Conservation (phyloP, 2,797 vertebrate species). For the Percopsis omiscomaycus region DNA sequence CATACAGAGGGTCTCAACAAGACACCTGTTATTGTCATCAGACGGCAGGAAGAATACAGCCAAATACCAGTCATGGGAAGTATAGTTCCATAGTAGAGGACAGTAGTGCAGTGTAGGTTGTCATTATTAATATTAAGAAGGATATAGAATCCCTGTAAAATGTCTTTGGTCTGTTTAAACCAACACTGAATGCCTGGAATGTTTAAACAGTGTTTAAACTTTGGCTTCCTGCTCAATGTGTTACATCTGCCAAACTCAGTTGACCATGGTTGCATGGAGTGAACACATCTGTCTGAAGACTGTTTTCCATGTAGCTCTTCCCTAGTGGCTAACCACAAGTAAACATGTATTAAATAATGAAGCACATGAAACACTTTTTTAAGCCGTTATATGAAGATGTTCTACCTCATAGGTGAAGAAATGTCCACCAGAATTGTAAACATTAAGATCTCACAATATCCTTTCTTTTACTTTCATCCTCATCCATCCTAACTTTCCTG, state of each 20-base stretch:
- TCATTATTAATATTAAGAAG: too few relatives aligned
- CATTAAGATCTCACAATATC: neutral
- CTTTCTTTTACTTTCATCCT: neutral
- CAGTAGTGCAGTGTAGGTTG: too few relatives aligned
- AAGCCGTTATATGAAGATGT: too few relatives aligned
- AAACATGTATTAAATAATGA: too few relatives aligned
- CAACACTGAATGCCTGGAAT: neutral
- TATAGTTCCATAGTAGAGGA: too few relatives aligned
- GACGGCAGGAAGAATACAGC: constrained; percentile 1
- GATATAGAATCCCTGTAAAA: neutral
- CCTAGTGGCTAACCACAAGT: too few relatives aligned
- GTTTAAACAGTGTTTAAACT: constrained; percentile 2
- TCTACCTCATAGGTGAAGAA: too few relatives aligned
- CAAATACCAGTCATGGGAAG: neutral
- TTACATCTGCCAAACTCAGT: constrained; percentile 13
- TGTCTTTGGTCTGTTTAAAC: constrained; percentile 8
- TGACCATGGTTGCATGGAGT: constrained; percentile 3
- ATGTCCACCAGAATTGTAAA: neutral
- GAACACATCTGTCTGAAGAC: neutral
- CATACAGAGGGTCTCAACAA: constrained; percentile 27
- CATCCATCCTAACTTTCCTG: too few relatives aligned
- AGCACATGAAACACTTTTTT: too few relatives aligned
- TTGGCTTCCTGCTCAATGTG: neutral
- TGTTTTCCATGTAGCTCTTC: neutral
- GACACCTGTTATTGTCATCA: constrained; percentile 30